Evolutionary conservation across 2,888 invertebrate species (phyloP).

Genomic region (Campaea margaritaria): DNA sequence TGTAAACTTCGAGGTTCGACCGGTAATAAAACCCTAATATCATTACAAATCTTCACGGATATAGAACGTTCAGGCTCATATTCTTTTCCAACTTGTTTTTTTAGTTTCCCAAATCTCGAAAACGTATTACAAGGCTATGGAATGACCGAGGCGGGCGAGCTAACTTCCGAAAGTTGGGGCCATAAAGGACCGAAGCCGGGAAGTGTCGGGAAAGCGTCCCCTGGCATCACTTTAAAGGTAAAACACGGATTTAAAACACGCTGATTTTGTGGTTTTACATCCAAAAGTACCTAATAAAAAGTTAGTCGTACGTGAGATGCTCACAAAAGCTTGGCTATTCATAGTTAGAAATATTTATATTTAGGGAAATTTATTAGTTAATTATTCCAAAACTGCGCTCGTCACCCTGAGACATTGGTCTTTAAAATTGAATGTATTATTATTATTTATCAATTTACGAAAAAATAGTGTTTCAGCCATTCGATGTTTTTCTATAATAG

Average conservation of each 20-base stretch:
- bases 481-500: too few species aligned
- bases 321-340: conserved; percentile 2
- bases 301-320: conserved; percentile 15
- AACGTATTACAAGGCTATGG: conserved; percentile 70
- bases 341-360: too few species aligned
- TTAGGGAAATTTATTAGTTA: too few species aligned
- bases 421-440: too few species aligned
- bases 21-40: not conserved
- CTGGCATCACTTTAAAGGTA: conserved; percentile 68
- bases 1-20: too few species aligned
- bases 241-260: conserved; percentile 29
- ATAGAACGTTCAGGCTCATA: not conserved
- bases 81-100: conserved; percentile 17
- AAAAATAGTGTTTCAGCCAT: too few species aligned
- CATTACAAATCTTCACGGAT: not conserved
- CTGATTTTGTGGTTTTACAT: conserved; percentile 28
- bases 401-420: too few species aligned
- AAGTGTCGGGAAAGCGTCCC: conserved; percentile 70
- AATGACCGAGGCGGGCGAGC: conserved; percentile 72
- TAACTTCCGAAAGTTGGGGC: conserved; percentile 67
- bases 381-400: too few species aligned
- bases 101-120: conserved; percentile 60
- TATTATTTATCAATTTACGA: too few species aligned
- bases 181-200: conserved; percentile 63
- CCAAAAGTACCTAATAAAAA: conserved; percentile 22